These are phyloP conservation scores for Hydrozoanthus tunicans DNA, from an alignment of 64 coral and sea anemone genomes.

Conservation along the genomic window DNA sequence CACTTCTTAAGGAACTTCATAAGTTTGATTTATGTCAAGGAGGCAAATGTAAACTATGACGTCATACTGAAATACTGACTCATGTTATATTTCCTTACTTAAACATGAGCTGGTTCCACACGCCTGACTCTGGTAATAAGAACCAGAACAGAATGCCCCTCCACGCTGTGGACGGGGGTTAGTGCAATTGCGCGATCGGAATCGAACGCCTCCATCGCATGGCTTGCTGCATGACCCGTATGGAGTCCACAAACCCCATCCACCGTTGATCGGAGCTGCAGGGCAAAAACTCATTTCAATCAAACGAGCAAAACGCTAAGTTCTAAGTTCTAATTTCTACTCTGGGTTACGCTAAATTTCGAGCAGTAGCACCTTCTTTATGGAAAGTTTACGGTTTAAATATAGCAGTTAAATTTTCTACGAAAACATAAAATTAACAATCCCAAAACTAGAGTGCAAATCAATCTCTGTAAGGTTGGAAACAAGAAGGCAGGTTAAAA, in stretches of 20 bases:
- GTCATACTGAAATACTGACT: neutral
- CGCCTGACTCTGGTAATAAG: neutral
- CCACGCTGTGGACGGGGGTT: conserved; percentile 41
- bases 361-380: neutral
- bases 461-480: no score
- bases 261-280: neutral
- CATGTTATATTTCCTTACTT: neutral
- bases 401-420: no score
- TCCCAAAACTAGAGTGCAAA: no score
- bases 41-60: no score
- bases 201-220: conserved; percentile 36
- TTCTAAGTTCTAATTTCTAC: neutral
- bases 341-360: neutral
- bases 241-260: conserved; percentile 11
- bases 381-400: no score
- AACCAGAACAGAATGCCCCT: conserved; percentile 39
- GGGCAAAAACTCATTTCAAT: neutral
- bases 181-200: conserved; percentile 34
- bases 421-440: no score
- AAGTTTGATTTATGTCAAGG: neutral
- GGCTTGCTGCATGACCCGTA: neutral
- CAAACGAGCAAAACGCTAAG: neutral
- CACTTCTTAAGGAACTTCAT: neutral
- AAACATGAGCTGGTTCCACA: neutral
- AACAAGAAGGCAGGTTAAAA: no score